Evolutionary conservation across 2,113 vertebrate species (phyloP).

Genomic region (Emydocephalus ijimae): DNA sequence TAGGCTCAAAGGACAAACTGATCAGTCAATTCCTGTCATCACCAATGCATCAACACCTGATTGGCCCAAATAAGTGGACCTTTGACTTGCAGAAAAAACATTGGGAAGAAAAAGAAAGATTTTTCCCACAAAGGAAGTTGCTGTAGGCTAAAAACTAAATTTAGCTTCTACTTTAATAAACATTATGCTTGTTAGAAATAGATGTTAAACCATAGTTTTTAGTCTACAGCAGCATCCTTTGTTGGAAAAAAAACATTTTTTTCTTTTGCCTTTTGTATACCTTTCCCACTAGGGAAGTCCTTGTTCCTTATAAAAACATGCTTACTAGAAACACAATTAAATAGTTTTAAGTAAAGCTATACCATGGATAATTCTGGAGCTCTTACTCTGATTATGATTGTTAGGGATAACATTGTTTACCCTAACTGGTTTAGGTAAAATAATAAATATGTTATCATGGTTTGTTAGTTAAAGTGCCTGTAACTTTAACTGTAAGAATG

Average conservation of each 20-base stretch:
- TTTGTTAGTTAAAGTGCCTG: no score
- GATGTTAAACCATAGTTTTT: neutral
- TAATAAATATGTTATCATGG: no score
- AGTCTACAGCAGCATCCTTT: neutral
- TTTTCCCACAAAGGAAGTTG: neutral
- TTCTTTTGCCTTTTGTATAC: neutral
- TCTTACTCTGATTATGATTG: slow-evolving; percentile 81
- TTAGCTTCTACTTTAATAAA: neutral
- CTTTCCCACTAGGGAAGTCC: neutral
- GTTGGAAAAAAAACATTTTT: neutral
- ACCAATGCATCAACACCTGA: neutral
- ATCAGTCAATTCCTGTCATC: neutral
- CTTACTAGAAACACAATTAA: neutral
- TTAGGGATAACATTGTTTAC: no score
- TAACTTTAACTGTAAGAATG: no score
- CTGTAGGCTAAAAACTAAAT: neutral
- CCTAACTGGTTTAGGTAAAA: no score
- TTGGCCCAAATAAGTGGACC: neutral
- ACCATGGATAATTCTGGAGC: slow-evolving; percentile 82
- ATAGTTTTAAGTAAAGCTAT: neutral
- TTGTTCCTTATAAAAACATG: neutral
- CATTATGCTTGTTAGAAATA: neutral
- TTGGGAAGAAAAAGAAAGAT: neutral
- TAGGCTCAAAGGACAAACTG: neutral
- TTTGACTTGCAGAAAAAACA: neutral